Conservation (phyloP, 2,113 vertebrate species). For the Tachysurus vachellii region DNA sequence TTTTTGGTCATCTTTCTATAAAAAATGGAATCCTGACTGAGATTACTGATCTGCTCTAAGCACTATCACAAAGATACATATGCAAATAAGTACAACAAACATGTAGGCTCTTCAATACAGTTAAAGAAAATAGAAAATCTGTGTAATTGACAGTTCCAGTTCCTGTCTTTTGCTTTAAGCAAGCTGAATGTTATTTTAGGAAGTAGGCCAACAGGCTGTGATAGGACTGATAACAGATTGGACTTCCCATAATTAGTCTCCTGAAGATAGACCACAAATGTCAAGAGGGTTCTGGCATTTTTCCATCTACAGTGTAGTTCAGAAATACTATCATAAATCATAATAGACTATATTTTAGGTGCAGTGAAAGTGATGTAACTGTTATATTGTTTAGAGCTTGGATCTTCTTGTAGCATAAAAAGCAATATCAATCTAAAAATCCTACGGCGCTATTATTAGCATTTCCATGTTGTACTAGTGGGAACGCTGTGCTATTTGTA, state of each 20-base stretch:
- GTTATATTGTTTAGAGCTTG: neutral
- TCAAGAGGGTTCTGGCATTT: neutral
- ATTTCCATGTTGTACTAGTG: neutral
- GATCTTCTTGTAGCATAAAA: neutral
- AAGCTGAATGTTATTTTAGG: conserved; percentile 16
- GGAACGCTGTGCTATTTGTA: neutral
- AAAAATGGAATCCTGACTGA: neutral
- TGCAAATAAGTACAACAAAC: neutral
- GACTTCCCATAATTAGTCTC: conserved; percentile 37
- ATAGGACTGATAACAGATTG: conserved; percentile 48
- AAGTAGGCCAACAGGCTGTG: conserved; percentile 56
- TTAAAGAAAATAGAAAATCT: neutral
- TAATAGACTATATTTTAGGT: neutral
- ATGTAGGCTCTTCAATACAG: neutral
- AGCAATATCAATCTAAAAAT: neutral
- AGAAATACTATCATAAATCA: neutral
- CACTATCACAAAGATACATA: neutral
- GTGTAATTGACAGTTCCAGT: neutral
- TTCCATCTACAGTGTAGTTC: neutral
- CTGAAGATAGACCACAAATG: conserved; percentile 17
- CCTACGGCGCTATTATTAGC: conserved; percentile 8
- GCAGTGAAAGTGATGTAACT: neutral
- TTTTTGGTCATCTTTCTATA: neutral
- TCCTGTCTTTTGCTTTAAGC: neutral
- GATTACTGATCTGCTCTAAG: neutral